These are phyloP conservation scores for Leiothrix lutea DNA, from an alignment of 2,113 vertebrate species.

Conservation along the genomic window DNA sequence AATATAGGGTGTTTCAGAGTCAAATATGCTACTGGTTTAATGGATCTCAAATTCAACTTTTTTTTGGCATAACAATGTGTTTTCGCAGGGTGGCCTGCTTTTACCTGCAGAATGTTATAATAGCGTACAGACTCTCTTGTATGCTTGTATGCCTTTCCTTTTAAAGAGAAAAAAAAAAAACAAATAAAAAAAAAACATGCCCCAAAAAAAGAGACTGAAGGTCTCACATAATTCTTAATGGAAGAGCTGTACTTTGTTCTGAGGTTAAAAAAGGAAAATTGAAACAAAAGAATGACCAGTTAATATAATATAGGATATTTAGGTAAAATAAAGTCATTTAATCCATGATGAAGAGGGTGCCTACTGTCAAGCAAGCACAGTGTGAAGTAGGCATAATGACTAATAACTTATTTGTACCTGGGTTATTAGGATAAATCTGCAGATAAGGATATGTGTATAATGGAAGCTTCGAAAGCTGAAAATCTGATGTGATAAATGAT, in stretches of 20 bases:
- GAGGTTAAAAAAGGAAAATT: neutral
- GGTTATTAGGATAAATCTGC: conserved; percentile 65
- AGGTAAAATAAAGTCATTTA: conserved; percentile 29
- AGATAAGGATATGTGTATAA: conserved; percentile 47
- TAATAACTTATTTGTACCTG: conserved; percentile 50
- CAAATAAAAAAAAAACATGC: neutral
- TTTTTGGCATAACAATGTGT: neutral
- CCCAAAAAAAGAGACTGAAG: neutral
- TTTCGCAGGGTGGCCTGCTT: neutral
- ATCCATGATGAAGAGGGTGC: neutral
- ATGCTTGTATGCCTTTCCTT: neutral
- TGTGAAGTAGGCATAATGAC: conserved; percentile 33
- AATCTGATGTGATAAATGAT: conserved; percentile 64
- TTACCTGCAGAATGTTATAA: neutral
- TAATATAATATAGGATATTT: conserved; percentile 7
- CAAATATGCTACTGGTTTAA: neutral
- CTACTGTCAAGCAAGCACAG: neutral
- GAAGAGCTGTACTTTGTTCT: neutral
- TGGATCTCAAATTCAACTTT: neutral
- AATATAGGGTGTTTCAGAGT: neutral
- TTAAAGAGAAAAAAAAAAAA: neutral
- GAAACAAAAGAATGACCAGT: neutral
- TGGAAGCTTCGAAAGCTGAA: conserved; percentile 55
- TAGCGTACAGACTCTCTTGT: neutral
- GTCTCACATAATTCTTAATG: neutral